Conservation (phyloP, 1,140 invertebrate genomes). For the Aphelenchoides avenae region DNA sequence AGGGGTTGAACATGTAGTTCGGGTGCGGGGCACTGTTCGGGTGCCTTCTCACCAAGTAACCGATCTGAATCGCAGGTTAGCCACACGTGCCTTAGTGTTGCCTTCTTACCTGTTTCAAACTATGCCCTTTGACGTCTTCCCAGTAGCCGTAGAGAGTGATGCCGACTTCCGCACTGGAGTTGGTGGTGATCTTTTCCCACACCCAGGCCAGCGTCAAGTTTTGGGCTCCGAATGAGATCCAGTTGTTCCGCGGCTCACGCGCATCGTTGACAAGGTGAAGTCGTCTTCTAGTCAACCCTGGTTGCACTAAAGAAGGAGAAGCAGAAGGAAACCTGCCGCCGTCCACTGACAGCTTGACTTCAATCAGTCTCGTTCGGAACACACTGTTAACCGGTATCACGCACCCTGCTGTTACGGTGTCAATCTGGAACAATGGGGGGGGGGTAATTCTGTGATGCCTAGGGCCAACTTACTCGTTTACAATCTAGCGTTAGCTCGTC, state of each 20-base stretch:
- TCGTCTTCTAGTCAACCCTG: slow-evolving; percentile 22
- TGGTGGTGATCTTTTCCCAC: slow-evolving; percentile 38
- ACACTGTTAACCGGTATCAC: slow-evolving; percentile 38
- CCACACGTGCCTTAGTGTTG: too few relatives aligned
- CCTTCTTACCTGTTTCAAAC: slow-evolving; percentile 30
- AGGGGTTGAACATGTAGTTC: slow-evolving; percentile 38
- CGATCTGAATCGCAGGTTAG: slow-evolving; percentile 34
- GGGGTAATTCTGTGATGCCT: too few relatives aligned
- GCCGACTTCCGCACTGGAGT: slow-evolving; percentile 34
- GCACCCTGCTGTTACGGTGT: slow-evolving; percentile 74
- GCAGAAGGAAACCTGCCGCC: slow-evolving; percentile 62
- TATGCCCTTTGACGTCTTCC: slow-evolving; percentile 43
- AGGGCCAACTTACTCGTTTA: slow-evolving; percentile 64
- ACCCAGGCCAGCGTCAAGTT: slow-evolving; percentile 40
- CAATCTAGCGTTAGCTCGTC: slow-evolving; percentile 75
- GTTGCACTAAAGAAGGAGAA: slow-evolving; percentile 44
- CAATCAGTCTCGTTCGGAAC: slow-evolving; percentile 77
- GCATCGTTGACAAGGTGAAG: slow-evolving; percentile 38
- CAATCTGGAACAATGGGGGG: slow-evolving; percentile 60
- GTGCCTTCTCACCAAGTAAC: slow-evolving; percentile 32
- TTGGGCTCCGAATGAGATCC: slow-evolving; percentile 33
- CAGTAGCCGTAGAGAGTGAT: slow-evolving; percentile 37
- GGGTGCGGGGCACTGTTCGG: slow-evolving; percentile 30
- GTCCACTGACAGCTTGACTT: slow-evolving; percentile 66
- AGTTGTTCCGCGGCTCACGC: slow-evolving; percentile 34